These are phyloP conservation scores for Bibio marci DNA, from an alignment of 2,888 invertebrate species.

Conservation along the genomic window DNA sequence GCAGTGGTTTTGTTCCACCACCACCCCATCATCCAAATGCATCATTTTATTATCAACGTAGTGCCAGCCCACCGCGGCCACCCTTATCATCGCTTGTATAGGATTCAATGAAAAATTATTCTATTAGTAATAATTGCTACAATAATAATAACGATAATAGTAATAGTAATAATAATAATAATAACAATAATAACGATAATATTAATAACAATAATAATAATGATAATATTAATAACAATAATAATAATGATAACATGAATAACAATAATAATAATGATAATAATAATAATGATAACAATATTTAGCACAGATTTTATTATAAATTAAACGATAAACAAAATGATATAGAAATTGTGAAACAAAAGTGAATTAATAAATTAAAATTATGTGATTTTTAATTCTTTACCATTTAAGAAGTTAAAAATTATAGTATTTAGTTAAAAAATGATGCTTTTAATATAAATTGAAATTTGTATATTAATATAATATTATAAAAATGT, in stretches of 20 bases:
- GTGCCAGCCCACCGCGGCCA: slow-evolving; percentile 28
- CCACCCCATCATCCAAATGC: slow-evolving; percentile 32
- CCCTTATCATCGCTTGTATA: slow-evolving; percentile 31
- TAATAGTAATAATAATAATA: background rate
- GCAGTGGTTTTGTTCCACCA: slow-evolving; percentile 33
- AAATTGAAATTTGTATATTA: too few species aligned
- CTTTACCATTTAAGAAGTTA: too few species aligned
- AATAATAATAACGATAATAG: background rate
- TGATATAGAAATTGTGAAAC: too few species aligned
- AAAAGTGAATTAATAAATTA: too few species aligned
- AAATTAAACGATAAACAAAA: background rate
- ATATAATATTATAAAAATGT: too few species aligned
- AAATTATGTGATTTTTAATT: too few species aligned
- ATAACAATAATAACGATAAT: too few species aligned
- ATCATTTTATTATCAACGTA: slow-evolving; percentile 25
- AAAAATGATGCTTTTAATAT: too few species aligned
- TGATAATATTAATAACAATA: background rate
- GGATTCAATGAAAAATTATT: slow-evolving; percentile 7
- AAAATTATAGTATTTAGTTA: too few species aligned
- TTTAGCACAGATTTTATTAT: slow-evolving; percentile 1
- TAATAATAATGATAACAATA: slow-evolving; percentile 5
- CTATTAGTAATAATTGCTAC: too few species aligned
- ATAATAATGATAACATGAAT: background rate
- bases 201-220: background rate
- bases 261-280: too few species aligned